Evolutionary conservation across 2,113 vertebrate genomes (phyloP), one percentile per base, ranked within the genome.

Genomic region (Climacteris rufus): DNA sequence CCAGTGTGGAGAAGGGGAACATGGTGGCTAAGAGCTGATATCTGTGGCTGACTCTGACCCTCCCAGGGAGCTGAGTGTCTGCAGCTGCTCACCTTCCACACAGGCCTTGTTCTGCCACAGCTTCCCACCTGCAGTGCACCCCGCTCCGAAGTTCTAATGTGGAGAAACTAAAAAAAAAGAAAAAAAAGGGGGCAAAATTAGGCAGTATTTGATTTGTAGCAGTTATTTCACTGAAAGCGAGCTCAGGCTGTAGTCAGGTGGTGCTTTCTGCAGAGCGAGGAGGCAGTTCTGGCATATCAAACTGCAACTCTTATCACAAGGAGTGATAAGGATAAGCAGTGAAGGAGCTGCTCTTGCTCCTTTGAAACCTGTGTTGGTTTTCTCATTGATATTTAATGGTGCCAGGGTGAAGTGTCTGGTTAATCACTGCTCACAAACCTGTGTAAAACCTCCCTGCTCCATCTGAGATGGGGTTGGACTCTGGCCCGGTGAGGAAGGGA

Each of bases 211-310:
- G 15, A 16, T 61, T 52, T 56, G 40, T 33, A n/a, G 35, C 60
- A 44, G 33, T 45, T 64, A 13, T 33, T 66, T 69, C 23, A 25
- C 20, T 56, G 54, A 27, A 60, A 53, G 31, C 5, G 80, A 74
- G 40, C 42, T 63, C 7, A 8, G 47, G n/a, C 49, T 68, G 0
- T 27, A 3, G 22, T 60, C 2, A 1, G 0, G 0, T 16, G n/a
- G 21, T 54, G 28, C 21, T 74, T 84, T 72, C 18, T 64, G 54
- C 21, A 35, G 50, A 69, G 54, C 31, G 77, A 1, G 0, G 1
- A 21, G 21, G n/a, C 35, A 25, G 31, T 65, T 82, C 37, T 65
- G 47, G 37, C 12, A 13, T 33, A 10, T 37, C 54, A 65, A 9
- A 45, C 30, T n/a, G 17, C 0, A 1, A 4, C 47, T 24, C 4